Base-by-base conservation (phyloP, 2,113 vertebrate species). In the Cyanocitta stelleri region DNA sequence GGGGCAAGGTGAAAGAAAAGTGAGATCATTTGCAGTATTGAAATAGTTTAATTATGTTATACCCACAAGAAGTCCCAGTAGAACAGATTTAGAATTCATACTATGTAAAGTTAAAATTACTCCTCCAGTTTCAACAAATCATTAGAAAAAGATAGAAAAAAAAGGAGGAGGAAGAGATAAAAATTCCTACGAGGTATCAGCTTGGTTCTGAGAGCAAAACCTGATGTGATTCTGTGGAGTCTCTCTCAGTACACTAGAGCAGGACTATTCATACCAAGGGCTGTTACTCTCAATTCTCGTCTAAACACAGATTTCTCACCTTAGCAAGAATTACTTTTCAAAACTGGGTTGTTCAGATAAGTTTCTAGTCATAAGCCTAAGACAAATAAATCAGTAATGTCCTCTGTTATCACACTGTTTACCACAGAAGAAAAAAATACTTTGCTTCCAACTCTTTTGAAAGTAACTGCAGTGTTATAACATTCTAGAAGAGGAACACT, bases 1-100 rank as follows among this genome's bases (percentile, higher is more conserved):
- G 46, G 84, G 22, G 58, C 66, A 91, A 91, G 77, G 61, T 91
- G 89, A 89, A 95, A 89, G 78, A 93, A 91, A 89, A 94, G 37
- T 90, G 79, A 95, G 87, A 90, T 96, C 85, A 87, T 87, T 85
- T 80, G 69, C 76, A 72, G 83, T 84, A 94, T 86, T 94, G 90
- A 96, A 91, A 87, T 80, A 91, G 72, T 77, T 95, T 94, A 87
- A 95, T 93, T 93, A 83, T 91, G 87, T 93, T 90, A 90, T 93
- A 86, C 67, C 82, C 91, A 93, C 16, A 18, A 94, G 85, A 90
- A 87, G 51, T 88, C 75, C 82, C 75, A 75, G 52, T 63, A 69
- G 79, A 93, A 85, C 79, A 90, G 41, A 92, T 90, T 92, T 90
- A 49, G 79, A 95, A 93, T 92, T 93, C 83, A 86, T 92, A 63